Evolutionary conservation across 2,888 invertebrate species (phyloP), one percentile per base, ranked within the genome.

Genomic region (Ectemnius continuus): DNA sequence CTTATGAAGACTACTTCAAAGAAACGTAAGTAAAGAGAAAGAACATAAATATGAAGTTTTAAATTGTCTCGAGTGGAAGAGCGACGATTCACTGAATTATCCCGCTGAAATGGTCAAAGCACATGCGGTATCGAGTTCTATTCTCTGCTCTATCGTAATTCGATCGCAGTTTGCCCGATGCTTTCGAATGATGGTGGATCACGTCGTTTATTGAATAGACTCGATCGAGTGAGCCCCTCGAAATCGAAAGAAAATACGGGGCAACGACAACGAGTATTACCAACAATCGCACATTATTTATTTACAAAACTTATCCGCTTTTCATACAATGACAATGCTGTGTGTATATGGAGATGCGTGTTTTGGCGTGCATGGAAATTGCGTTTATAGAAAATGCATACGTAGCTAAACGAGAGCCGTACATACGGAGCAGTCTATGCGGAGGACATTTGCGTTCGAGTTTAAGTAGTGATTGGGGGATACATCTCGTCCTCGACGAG

Each of bases 241-340:
- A 8, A 6, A 46, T 14, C 14, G 16, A 13, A 58, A 48, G 57
- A 57, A 23, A 52, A 61, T 28, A 63, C 56, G 46, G 67, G 75
- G 20, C 64, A 73, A 77, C 36, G 67, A 79, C 62, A 66, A 52
- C 74, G 66, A 61, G 36, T 36, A 60, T 11, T 76, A 81, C 64
- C 73, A 77, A 80, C 70, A 70, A 79, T 74, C 79, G 75, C 78
- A 85, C 76, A 78, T 84, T 70, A 74, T 82, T 87, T 86, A 87
- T 87, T 87, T 86, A 86, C 86, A 86, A 80, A 71, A 65, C 26
- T 62, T 72, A 72, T 67, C 75, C 62, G 59, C 70, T 73, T 61
- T 71, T 65, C 71, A 45, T 82, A 86, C 84, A 85, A 85, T 85
- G 83, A 79, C 76, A 75, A 86, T 82, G 75, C 61, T 73, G 52